Evolutionary conservation across 2,888 invertebrate species (phyloP), one percentile per base, ranked within the genome.

Genomic region (Plebejus melissa): DNA sequence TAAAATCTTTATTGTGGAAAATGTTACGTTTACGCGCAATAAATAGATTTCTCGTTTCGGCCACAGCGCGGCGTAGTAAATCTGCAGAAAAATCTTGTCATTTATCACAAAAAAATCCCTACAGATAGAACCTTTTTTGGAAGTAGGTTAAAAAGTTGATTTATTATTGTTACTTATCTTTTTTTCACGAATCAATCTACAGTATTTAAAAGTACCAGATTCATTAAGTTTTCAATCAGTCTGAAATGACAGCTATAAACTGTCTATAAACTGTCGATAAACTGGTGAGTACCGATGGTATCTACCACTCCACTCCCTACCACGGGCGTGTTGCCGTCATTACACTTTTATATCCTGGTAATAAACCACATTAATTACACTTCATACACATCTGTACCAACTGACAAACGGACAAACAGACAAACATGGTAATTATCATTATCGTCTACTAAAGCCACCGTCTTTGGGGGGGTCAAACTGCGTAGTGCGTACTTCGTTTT

Each of bases 201-300:
- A 1, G 13, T 11, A 13, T 13, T 32, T 65, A 4, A 46, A 46
- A 2, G 2, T 46, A 11, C 46, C 46, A 54, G 16, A 54, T 32
- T 32, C 32, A 32, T 65, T 32, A 13, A 76, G 74, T 72, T 78
- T 76, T 77, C 65, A 50, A 78, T 77, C 65, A 65, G 65, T 65
- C 65, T 65, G 13, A 36, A 65, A 65, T 65, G 11, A 65, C 65
- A 32, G 60, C 65, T 65, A 65, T 65, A 65, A 65, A 65, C 11
- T 5, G 65, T 36, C 65, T 65, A 65, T 65, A 65, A 65, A 65
- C 11, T 5, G 65, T 36, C 65, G 32, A 65, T 60, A 60, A 60
- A 60, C 28, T 28, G 60, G 32, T 65, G 13, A 65, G 60, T 60
- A 28, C 60, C 13, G 65, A 65, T 65, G 16, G 32, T 65, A 65